phyloP scores from a whole-genome alignment of 2,113 vertebrate species.

The Lathamus discolor region DNA sequence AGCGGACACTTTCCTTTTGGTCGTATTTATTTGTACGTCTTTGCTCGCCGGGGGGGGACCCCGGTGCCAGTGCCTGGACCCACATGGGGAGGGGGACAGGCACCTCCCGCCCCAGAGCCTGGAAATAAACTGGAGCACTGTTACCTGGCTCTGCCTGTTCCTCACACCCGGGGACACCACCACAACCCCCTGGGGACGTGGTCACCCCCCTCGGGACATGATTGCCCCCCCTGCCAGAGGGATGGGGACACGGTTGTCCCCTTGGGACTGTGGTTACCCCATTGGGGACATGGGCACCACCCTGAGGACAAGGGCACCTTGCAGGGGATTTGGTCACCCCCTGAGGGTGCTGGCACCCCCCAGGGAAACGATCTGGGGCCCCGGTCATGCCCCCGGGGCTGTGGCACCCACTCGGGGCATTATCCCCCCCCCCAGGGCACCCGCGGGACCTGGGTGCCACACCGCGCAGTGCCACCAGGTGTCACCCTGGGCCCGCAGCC shows the following conservation, averaged over 20 bases:
- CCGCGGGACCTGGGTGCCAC: background rate
- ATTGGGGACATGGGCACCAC: background rate
- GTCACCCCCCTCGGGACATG: background rate
- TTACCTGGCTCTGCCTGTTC: background rate
- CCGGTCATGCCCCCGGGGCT: background rate
- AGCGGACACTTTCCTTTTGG: background rate
- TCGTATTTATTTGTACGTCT: background rate
- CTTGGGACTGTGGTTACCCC: background rate
- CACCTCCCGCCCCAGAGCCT: background rate
- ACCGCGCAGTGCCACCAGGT: background rate
- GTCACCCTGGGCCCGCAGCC: background rate
- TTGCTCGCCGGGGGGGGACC: background rate
- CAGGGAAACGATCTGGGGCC: too few relatives aligned
- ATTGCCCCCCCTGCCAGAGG: background rate
- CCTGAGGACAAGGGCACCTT: background rate
- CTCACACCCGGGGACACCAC: background rate
- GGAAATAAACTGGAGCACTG: background rate
- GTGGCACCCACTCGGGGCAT: too few relatives aligned
- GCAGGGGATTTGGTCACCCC: background rate
- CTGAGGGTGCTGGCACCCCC: background rate
- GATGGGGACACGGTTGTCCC: background rate
- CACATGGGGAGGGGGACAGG: background rate
- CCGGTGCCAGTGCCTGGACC: background rate
- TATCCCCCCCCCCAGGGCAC: accelerated
- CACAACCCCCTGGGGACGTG: background rate